Evolutionary conservation across 2,113 vertebrate genomes (phyloP), one percentile per base, ranked within the genome.

Genomic region (Litocranius walleri): DNA sequence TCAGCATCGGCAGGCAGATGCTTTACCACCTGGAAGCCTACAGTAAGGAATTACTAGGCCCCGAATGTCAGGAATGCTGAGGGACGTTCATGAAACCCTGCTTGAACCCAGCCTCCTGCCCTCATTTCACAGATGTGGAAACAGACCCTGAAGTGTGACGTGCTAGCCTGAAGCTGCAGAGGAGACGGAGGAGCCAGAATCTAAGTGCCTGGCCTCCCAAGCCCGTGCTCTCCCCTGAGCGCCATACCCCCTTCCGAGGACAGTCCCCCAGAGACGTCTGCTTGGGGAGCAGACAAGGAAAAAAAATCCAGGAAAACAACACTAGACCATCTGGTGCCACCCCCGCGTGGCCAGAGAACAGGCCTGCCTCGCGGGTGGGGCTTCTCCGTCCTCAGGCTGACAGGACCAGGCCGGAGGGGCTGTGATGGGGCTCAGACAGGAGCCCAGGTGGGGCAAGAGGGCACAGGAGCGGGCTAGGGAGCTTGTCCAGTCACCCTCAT

Each of bases 211-310:
- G 7, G 12, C 21, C 30, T 71, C 36, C n/a, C 9, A n/a, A 2
- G 23, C 78, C 78, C 5, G 1, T 3, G 6, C 16, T 43, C 16
- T 50, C 27, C 48, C 19, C 48, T 3, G 1, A 7, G 27, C 1
- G 1, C 23, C 21, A 1, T 23, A 59, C 56, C 36, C 17, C 36
- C 62, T 82, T 82, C 54, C 23, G 4, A 62, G 25, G 61, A n/a
- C 9, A 30, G 33, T 36, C 16, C 62, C 71, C 16, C 25, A 33
- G 77, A 90, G 11, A 61, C 21, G 17, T 45, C 62, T 88, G 21
- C 45, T 25, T 13, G 5, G 52, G 40, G 16, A n/a, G 14, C 40
- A 50, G 36, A 36, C 27, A 40, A 45, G 45, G 17, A 2, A 40
- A 74, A 78, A 59, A 59, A 27, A n/a, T 15, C 10, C 52, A 88